Evolutionary conservation across 2,888 invertebrate species (phyloP).

Genomic region (Cancer borealis): DNA sequence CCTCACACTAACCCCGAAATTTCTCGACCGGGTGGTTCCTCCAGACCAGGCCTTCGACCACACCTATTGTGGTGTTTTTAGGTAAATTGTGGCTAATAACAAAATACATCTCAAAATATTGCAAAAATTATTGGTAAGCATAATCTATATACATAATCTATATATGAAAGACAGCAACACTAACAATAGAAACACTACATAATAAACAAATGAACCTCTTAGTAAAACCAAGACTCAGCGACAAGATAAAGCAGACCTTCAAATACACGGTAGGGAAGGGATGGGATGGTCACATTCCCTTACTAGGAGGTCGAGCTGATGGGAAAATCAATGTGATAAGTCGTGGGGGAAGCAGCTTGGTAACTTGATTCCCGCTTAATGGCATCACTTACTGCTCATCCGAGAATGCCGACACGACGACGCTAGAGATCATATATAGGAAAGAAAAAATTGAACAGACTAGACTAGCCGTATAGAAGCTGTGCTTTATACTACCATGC

Average conservation of each 20-base stretch:
- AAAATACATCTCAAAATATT: too few relatives aligned
- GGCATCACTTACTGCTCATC: not conserved
- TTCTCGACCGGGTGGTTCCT: conserved; percentile 86
- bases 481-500: too few relatives aligned
- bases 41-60: conserved; percentile 85
- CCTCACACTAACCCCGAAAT: conserved; percentile 85
- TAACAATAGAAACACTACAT: not conserved
- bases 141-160: not conserved
- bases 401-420: not conserved
- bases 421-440: not conserved
- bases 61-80: conserved; percentile 85
- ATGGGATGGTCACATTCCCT: not conserved
- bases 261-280: not conserved
- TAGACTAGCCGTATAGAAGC: too few relatives aligned
- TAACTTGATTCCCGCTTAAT: not conserved
- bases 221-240: not conserved
- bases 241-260: not conserved
- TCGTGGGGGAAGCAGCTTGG: not conserved
- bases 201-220: not conserved
- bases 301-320: not conserved
- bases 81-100: conserved; percentile 80
- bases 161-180: not conserved
- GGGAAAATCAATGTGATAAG: not conserved
- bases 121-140: too few relatives aligned
- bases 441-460: not conserved